Percentiles rank a stretch among this genome's conserved stretches.
These are phyloP conservation scores for Labia minor DNA, from an alignment of 2,888 invertebrate species.

Conservation along the genomic window DNA sequence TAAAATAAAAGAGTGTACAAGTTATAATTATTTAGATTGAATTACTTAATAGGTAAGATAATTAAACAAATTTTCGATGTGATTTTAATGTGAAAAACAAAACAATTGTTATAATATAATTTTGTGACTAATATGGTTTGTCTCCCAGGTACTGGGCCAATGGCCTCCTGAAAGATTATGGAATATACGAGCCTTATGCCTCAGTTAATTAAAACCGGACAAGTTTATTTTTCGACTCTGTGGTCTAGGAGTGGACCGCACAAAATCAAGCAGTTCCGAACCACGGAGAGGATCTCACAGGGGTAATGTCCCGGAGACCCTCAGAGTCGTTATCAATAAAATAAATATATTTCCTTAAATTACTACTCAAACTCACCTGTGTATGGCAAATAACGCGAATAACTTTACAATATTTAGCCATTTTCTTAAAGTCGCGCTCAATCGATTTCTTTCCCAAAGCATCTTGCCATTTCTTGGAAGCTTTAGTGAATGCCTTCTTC, in stretches of 20 bases:
- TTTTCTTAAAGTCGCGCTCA: conserved; percentile 92
- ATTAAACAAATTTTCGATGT: background rate
- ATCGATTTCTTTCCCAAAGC: conserved; percentile 93
- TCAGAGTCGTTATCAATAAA: background rate
- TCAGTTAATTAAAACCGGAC: conserved; percentile 6
- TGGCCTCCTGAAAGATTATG: conserved; percentile 24
- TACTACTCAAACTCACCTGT: conserved; percentile 65
- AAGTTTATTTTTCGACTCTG: conserved; percentile 25
- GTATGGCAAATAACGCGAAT: conserved; percentile 96
- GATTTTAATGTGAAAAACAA: background rate
- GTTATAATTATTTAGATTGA: background rate
- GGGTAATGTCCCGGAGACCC: background rate
- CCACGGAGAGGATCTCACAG: conserved; percentile 20
- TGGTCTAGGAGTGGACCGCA: conserved; percentile 26
- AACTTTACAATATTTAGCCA: conserved; percentile 96
- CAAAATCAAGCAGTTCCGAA: conserved; percentile 26
- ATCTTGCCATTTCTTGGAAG: conserved; percentile 98
- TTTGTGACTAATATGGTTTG: conserved; percentile 26
- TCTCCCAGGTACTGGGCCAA: conserved; percentile 25
- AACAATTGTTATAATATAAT: conserved; percentile 7
- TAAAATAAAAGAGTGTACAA: background rate
- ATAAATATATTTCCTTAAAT: too few species aligned
- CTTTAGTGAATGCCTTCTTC: conserved; percentile 99
- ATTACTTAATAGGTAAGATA: too few species aligned
- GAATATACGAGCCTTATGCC: conserved; percentile 26